Percentiles rank a stretch among this genome's conserved stretches.
phyloP scores from a whole-genome alignment of 2,888 invertebrate species.

The Eupithecia subfuscata region DNA sequence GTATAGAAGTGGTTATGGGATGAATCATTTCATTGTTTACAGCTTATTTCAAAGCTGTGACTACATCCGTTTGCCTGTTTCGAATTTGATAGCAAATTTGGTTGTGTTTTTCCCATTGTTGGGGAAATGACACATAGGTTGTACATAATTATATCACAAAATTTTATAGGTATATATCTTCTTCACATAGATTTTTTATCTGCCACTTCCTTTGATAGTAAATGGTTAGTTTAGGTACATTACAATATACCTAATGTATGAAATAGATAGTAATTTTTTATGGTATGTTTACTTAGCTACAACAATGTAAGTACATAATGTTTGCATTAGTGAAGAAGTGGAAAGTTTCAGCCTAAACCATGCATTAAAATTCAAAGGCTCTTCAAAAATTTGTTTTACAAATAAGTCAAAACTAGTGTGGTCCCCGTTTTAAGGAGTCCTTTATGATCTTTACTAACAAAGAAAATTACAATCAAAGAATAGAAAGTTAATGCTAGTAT shows the following conservation, averaged over 20 bases:
- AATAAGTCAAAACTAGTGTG: too few relatives aligned
- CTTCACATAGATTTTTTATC: background rate
- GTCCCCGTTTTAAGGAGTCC: too few relatives aligned
- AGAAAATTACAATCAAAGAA: too few relatives aligned
- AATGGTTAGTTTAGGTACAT: background rate
- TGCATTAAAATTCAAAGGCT: too few relatives aligned
- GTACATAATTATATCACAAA: background rate
- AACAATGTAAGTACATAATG: too few relatives aligned
- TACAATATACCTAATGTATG: background rate
- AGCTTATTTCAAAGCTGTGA: constrained; percentile 29
- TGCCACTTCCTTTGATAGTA: background rate
- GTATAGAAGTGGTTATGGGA: constrained; percentile 32
- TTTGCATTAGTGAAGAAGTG: too few relatives aligned
- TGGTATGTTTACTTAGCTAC: too few relatives aligned
- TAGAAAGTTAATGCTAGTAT: too few relatives aligned
- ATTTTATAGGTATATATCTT: background rate
- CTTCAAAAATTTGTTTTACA: too few relatives aligned
- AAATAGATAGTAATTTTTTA: too few relatives aligned
- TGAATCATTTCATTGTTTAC: constrained; percentile 52
- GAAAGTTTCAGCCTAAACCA: too few relatives aligned
- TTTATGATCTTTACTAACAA: too few relatives aligned
- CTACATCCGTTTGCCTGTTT: constrained; percentile 27
- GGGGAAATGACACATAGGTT: background rate
- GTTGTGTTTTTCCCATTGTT: background rate
- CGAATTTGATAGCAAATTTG: constrained; percentile 35